Conservation (phyloP, 1,140 invertebrate species). For the Leptinotarsa defecta region DNA sequence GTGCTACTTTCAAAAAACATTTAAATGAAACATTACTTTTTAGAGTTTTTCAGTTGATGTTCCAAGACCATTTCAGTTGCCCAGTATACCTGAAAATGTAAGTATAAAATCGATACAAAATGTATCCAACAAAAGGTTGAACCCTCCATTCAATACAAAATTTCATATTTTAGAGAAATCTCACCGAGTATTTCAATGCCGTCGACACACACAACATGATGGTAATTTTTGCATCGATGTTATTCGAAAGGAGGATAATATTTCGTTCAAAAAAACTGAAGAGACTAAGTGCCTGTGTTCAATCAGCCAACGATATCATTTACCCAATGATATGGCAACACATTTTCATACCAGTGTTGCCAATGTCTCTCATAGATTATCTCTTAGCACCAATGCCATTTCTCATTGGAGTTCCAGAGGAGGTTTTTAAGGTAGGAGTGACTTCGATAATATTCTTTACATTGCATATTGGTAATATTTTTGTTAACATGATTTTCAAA, state of each 20-base stretch:
- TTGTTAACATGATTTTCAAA: too few relatives aligned
- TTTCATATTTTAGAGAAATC: slow-evolving; percentile 76
- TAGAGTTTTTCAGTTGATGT: slow-evolving; percentile 78
- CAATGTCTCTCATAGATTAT: slow-evolving; percentile 86
- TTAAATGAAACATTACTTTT: slow-evolving; percentile 39
- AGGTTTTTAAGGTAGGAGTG: slow-evolving; percentile 74
- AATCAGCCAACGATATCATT: slow-evolving; percentile 89
- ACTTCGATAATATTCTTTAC: too few relatives aligned
- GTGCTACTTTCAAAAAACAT: not conserved
- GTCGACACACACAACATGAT: slow-evolving; percentile 92
- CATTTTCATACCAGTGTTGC: slow-evolving; percentile 93
- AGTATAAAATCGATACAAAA: slow-evolving; percentile 57
- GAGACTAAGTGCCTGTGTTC: slow-evolving; percentile 88
- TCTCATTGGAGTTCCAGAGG: slow-evolving; percentile 87
- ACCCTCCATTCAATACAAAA: not conserved
- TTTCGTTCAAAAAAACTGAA: slow-evolving; percentile 86
- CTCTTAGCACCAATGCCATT: slow-evolving; percentile 93
- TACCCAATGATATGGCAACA: slow-evolving; percentile 99
- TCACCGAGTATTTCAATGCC: slow-evolving; percentile 95
- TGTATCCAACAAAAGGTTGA: too few relatives aligned
- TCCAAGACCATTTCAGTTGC: slow-evolving; percentile 79
- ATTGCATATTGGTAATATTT: too few relatives aligned
- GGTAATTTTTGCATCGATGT: slow-evolving; percentile 89
- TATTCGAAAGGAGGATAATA: slow-evolving; percentile 90
- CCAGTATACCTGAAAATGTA: slow-evolving; percentile 94